phyloP scores from a whole-genome alignment of 2,113 vertebrate genomes.

The Motacilla alba region DNA sequence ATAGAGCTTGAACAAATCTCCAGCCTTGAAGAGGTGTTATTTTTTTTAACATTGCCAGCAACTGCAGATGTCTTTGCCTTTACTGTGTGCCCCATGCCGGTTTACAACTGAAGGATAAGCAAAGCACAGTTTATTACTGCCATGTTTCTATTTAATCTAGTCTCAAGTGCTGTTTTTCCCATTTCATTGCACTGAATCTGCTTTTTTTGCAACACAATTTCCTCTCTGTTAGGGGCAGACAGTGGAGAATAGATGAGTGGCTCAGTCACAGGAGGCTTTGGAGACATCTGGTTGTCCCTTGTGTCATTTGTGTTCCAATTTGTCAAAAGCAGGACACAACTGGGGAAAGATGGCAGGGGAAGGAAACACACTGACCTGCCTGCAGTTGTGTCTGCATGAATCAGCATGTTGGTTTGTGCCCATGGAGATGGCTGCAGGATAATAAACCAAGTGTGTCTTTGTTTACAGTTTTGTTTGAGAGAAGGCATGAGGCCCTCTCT shows the following conservation, averaged over 20 bases:
- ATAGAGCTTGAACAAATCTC: neutral
- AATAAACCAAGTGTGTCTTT: neutral
- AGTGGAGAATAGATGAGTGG: neutral
- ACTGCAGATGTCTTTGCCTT: neutral
- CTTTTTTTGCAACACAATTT: neutral
- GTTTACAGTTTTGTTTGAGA: neutral
- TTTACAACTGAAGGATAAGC: neutral
- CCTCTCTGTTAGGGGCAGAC: neutral
- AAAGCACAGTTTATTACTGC: neutral
- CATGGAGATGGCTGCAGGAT: neutral
- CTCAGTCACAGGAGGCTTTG: neutral
- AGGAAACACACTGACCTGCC: neutral
- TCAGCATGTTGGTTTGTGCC: neutral
- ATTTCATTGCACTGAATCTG: neutral
- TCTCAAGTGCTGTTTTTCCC: neutral
- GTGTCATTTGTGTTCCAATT: neutral
- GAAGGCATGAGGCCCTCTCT: neutral
- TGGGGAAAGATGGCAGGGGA: neutral
- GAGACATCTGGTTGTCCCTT: neutral
- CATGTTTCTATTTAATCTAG: neutral
- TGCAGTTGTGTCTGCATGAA: neutral
- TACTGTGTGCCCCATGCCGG: neutral
- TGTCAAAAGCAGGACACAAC: slow-evolving; percentile 14
- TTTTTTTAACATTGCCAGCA: neutral
- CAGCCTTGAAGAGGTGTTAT: neutral